A percentile compares a stretch with the other conserved stretches of the same genome.
Conservation (phyloP, 2,797 vertebrate genomes). For the Anas georgica region DNA sequence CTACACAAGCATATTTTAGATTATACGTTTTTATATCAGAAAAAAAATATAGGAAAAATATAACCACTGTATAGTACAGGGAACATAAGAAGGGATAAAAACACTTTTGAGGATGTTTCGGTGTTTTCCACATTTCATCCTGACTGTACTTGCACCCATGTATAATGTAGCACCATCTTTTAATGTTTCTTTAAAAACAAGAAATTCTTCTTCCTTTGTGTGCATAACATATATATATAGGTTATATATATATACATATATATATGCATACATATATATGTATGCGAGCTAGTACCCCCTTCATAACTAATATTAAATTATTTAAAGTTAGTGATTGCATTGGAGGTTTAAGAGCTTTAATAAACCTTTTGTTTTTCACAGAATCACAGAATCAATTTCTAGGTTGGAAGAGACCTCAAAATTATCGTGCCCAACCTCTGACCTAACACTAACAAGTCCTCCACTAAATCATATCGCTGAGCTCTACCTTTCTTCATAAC, state of each 20-base stretch:
- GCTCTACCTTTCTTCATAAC: neutral
- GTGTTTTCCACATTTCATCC: neutral
- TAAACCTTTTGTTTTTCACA: neutral
- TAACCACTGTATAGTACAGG: neutral
- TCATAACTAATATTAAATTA: neutral
- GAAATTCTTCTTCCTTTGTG: neutral
- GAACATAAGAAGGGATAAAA: neutral
- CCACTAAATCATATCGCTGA: no score
- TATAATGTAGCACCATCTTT: neutral
- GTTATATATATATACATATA: no score
- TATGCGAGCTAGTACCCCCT: neutral
- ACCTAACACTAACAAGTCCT: no score
- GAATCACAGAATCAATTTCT: no score
- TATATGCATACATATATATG: neutral
- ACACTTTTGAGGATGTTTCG: neutral
- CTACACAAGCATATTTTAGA: neutral
- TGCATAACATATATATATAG: neutral
- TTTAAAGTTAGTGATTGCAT: neutral
- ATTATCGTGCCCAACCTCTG: no score
- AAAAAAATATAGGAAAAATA: neutral
- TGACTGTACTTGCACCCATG: neutral
- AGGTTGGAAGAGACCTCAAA: no score
- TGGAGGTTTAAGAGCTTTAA: neutral
- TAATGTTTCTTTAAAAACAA: neutral
- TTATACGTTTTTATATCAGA: neutral